Base-by-base conservation (phyloP, 2,888 invertebrate genomes). In the Lithosia quadra region DNA sequence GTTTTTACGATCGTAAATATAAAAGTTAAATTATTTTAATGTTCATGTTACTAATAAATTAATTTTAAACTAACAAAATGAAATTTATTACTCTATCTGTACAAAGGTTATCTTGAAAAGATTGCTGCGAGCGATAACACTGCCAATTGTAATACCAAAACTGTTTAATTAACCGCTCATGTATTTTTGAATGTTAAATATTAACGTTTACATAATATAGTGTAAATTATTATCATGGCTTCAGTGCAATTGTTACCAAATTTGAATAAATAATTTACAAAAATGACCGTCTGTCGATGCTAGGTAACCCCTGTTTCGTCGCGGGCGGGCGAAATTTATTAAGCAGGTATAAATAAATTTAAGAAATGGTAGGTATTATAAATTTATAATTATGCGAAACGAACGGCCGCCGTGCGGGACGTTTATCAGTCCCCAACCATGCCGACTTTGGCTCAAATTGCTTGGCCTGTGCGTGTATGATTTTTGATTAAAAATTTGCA, bases 21-120 rank as follows among this genome's bases (percentile, higher is more conserved):
- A n/a, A 49, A 49, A n/a, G 18, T n/a, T 49, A n/a, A 49, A n/a
- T 49, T 43, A 49, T n/a, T 49, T n/a, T 49, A 49, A 49, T 49
- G 49, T 49, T 49, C n/a, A 49, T n/a, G 8, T 49, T 49, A 49
- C n/a, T n/a, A 49, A 49, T n/a, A 49, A 49, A 49, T 49, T 49
- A 49, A 7, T 1, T n/a, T 49, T 49, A 49, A n/a, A 49, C n/a
- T 49, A 49, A 49, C 55, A 21, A 22, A 22, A 24, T 56, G n/a
- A 22, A 33, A 58, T 33, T 58, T 58, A 58, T 58, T 58, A 58
- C 28, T 18, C 18, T 33, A 33, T 58, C 33, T 33, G 58, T 33
- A 33, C 58, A 58, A 58, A 58, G 58, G 58, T 58, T 58, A 58
- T 58, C 61, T 24, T 15, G 22, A 36, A 39, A 13, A 61, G 36